Base-by-base conservation (phyloP, 1,140 invertebrate genomes). In the Zaprionus ornatus region DNA sequence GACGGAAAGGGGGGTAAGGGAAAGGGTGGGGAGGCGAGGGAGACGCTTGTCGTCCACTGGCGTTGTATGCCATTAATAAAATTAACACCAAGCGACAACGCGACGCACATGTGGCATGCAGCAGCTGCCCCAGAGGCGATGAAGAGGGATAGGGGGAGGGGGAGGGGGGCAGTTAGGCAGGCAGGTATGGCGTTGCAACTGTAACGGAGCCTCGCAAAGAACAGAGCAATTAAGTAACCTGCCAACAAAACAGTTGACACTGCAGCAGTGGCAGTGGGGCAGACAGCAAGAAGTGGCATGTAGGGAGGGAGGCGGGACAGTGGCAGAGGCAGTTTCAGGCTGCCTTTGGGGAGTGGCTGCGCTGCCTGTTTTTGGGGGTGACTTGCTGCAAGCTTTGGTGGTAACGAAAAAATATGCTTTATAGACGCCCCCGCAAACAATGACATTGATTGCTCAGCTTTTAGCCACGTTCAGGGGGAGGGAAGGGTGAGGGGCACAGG, bases 141-240 rank as follows among this genome's bases (percentile, higher is more conserved):
- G 1, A 0, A 4, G 17, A 1, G 21, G 1, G 40, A 48, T 35
- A 32, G 32, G 13, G 25, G 52, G 55, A 29, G 35, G 19, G 66
- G 55, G 61, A 35, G 73, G 32, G 55, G 40, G 50, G 40, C 42
- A 48, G n/a, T 17, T 35, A 32, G 29, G 29, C 9, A 32, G 29
- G 29, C 29, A 32, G 3, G 9, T 32, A 32, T 32, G 29, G 29
- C 9, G 29, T 32, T 9, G 25, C 13, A 15, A 13, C 25, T 35
- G 64, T 6, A 60, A 7, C 15, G 32, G 29, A 57, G 74, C 76
- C 35, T 17, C 40, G 15, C 40, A 42, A 7, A 42, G 40, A 64
- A 69, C 74, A 83, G 83, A 91, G 86, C 90, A 91, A 91, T 91
- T 91, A 91, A 91, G 90, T 77, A 91, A 91, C 74, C 90, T 91